Base-by-base conservation (phyloP, 2,113 vertebrate genomes). In the Amblyornis subalaris region DNA sequence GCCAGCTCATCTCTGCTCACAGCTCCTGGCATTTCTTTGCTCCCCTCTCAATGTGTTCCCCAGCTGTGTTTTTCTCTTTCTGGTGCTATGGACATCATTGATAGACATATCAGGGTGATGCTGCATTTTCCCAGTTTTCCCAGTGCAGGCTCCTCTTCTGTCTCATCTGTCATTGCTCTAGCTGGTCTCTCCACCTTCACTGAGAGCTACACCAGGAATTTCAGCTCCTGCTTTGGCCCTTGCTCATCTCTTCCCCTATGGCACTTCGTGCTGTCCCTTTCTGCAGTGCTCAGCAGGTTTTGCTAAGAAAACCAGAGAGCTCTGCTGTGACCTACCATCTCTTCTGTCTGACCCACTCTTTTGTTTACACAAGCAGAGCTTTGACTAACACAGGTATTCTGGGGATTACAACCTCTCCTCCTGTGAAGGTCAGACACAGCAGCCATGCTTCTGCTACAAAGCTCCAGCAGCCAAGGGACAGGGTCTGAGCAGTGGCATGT, bases 231-330 rank as follows among this genome's bases (percentile, higher is more conserved):
- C 15, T 84, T 78, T 65, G 44, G 40, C 28, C 20, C 17, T 7
- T 20, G 28, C 11, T 70, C 48, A 2, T 12, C 33, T 64, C 40
- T 85, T 74, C 38, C 12, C 45, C 23, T 5, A 18, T 22, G 14
- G 5, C 36, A 36, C 48, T 57, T 75, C 67, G 35, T 64, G 29
- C 33, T 35, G 9, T 26, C 57, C 53, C 42, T 82, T 89, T 73
- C 78, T 89, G 86, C 80, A 91, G 73, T 85, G 51, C n/a, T 62
- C 29, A n/a, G 44, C n/a, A 64, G 36, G 26, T 79, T 92, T 87
- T 94, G 61, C 65, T 82, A 22, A 72, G 89, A 89, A 92, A 94
- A 78, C 4, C 53, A 25, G 22, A 21, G 36, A 67, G 55, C 31
- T 96, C 40, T 78, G 44, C 76, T 2, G 31, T 67, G 55, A 78